Evolutionary conservation across 2,888 invertebrate species (phyloP).

Genomic region (Chromoteleia sp.): DNA sequence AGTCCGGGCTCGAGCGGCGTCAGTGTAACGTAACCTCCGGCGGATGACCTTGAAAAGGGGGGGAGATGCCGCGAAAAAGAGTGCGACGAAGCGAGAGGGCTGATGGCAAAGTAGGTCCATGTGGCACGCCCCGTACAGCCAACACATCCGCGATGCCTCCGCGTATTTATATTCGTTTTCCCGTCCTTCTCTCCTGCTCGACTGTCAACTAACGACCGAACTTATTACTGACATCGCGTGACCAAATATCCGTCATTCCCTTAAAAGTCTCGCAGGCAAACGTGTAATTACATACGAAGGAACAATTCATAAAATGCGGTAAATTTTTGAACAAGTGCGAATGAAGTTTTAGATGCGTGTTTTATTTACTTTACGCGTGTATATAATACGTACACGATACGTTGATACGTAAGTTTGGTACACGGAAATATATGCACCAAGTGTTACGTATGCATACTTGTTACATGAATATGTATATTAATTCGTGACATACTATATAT

Average conservation of each 20-base stretch:
- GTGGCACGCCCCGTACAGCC: slow-evolving; percentile 62
- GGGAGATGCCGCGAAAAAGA: slow-evolving; percentile 61
- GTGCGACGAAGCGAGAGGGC: slow-evolving; percentile 28
- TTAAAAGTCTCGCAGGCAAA: not conserved
- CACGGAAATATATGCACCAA: no score
- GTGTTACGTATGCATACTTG: no score
- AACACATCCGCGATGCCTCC: slow-evolving; percentile 47
- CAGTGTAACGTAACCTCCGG: slow-evolving; percentile 79
- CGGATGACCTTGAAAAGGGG: slow-evolving; percentile 78
- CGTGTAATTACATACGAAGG: no score
- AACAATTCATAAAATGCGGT: no score
- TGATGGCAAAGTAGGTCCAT: slow-evolving; percentile 53
- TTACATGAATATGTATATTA: no score
- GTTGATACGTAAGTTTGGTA: no score
- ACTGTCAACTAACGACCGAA: slow-evolving; percentile 27
- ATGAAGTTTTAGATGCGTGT: no score
- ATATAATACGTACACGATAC: no score
- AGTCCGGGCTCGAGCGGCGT: slow-evolving; percentile 78
- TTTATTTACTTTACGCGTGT: no score
- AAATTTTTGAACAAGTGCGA: no score
- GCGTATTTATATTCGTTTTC: slow-evolving; percentile 30
- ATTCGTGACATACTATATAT: no score
- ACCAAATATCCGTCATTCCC: not conserved
- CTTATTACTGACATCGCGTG: slow-evolving; percentile 2
- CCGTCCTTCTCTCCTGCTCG: slow-evolving; percentile 17